Evolutionary conservation across 2,113 vertebrate genomes (phyloP).

Genomic region (Uria aalge): DNA sequence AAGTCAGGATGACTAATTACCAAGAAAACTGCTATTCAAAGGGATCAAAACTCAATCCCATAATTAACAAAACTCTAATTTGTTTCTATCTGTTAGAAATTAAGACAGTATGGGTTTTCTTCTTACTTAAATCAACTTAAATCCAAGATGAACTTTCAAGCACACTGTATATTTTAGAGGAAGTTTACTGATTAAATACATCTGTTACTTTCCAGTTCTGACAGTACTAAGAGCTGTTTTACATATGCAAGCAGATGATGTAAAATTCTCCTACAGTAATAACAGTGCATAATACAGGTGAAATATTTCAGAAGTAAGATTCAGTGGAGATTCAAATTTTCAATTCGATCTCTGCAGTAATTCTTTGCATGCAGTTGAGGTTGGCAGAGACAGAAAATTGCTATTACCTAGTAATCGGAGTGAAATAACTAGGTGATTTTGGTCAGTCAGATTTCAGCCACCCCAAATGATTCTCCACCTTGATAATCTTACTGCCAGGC

Average conservation of each 20-base stretch:
- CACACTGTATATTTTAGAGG: not conserved
- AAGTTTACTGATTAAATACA: not conserved
- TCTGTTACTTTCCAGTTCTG: not conserved
- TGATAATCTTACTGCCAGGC: not conserved
- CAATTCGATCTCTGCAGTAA: not conserved
- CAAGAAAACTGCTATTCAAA: not conserved
- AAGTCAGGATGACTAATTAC: conserved; percentile 43
- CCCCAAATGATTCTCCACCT: not conserved
- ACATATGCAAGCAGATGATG: not conserved
- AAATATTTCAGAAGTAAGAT: not conserved
- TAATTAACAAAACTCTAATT: not conserved
- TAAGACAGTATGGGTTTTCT: not conserved
- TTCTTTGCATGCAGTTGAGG: not conserved
- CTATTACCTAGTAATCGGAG: not conserved
- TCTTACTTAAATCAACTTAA: not conserved
- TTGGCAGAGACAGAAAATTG: not conserved
- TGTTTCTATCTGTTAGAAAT: not conserved
- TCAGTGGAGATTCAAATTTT: not conserved
- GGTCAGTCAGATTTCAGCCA: not conserved
- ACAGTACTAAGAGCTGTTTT: not conserved
- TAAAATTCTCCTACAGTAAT: not conserved
- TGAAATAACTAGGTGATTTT: not conserved
- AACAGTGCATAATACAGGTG: not conserved
- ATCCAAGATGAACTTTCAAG: not conserved
- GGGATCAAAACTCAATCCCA: not conserved